Base-by-base conservation (phyloP, 2,888 invertebrate genomes). In the Drosophila kambysellisi region DNA sequence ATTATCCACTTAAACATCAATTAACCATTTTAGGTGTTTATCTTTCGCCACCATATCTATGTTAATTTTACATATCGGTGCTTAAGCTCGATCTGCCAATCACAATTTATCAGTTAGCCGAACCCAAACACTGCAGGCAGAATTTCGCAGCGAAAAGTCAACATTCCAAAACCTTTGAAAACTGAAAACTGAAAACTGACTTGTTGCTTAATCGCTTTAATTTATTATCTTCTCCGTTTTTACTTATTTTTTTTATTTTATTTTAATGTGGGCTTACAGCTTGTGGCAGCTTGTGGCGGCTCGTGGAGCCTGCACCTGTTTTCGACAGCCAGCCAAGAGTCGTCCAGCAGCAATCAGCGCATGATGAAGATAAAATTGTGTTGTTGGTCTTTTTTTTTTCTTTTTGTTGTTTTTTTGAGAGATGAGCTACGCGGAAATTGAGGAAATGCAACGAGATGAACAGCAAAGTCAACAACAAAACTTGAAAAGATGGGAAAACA, bases 391-490 rank as follows among this genome's bases (percentile, higher is more conserved):
- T 43, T 67, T 37, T 67, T 37, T 39, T 33, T 52, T 12, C n/a
- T n/a, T n/a, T n/a, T n/a, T n/a, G n/a, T 17, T 25, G 17, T 33
- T 52, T 20, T 9, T 25, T 7, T 32, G 75, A 83, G 68, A 66
- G 88, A 74, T 84, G 90, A 86, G 79, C 66, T 29, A 25, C 25
- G 71, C 41, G 81, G 71, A 85, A 85, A 90, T 85, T 85, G 83
- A 90, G 85, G 85, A 85, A 86, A 81, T 88, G 75, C 72, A 71
- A 62, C 39, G 80, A 48, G 66, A 67, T 78, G 70, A 81, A 83
- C 72, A 68, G 61, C 74, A 79, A 71, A 74, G 69, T 75, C 64
- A 79, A 79, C 70, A 82, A 25, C 20, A 51, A 63, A 80, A 64
- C 51, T 43, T 39, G 29, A 57, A 70, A 69, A 63, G 56, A 60